Evolutionary conservation across 2,797 vertebrate genomes (phyloP), one percentile per base, ranked within the genome.

Genomic region (Arnoldichthys spilopterus): DNA sequence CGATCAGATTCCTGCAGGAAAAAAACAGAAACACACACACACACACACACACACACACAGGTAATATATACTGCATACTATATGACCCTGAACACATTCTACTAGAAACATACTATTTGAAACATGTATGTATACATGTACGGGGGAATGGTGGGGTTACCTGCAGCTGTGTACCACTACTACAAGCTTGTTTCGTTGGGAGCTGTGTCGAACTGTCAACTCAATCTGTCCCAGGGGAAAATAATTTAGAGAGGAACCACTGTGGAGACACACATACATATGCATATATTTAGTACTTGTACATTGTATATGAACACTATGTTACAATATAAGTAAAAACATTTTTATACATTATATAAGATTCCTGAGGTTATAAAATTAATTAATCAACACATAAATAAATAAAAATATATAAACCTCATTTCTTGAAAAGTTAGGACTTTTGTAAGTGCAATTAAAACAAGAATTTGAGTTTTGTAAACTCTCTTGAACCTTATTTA

Each of bases 111-210:
- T 45, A 12, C 12, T 13, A 45, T 45, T 45, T 45, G 12, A 9
- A 45, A 1, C 13, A 45, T 12, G 43, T 12, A 45, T 12, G 11
- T 13, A 12, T 12, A 45, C 43, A 45, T 12, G 13, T 11, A 45
- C 12, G 11, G 8, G 43, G 9, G 8, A 12, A 45, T 28, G 20
- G 24, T 37, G 24, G 20, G 2, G 85, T 83, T 86, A 98, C 97
- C 96, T 96, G 94, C 98, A 99, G 83, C 85, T 81, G 80, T 97
- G 97, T 54, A 99, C 95, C 1, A 98, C 95, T 66, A 99, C 96
- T 20, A 98, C 93, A 51, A 99, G 94, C 77, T 96, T 97, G 91
- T 97, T 99, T 88, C 97, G 95, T 88, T 98, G 97, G 0, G 96
- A 94, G 85, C 96, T 98, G 81, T 98, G 95, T 79, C 97, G 91